Percentiles rank a stretch among this genome's conserved stretches.
phyloP scores from a whole-genome alignment of 64 coral and sea anemone genomes.

The Pachyseris speciosa region DNA sequence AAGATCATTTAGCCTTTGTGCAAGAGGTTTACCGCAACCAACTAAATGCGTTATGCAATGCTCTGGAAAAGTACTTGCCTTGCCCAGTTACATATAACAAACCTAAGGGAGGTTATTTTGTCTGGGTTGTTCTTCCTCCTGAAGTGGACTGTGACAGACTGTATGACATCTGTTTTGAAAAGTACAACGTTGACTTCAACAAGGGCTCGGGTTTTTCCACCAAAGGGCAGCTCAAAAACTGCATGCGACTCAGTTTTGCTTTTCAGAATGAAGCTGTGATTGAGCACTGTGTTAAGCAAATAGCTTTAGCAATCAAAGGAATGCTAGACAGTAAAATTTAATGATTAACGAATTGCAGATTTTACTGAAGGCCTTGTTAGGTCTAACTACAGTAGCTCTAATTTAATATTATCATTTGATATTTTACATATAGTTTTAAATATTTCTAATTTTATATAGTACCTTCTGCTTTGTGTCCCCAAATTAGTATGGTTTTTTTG shows the following conservation, averaged over 20 bases:
- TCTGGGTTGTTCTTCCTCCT: constrained; percentile 78
- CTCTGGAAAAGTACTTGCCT: constrained; percentile 78
- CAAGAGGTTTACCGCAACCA: constrained; percentile 55
- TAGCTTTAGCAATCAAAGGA: constrained; percentile 34
- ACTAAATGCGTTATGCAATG: constrained; percentile 73
- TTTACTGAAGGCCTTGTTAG: no score
- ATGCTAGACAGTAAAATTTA: neutral
- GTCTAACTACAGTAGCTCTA: no score
- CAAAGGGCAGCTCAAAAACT: constrained; percentile 80
- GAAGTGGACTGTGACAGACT: constrained; percentile 63
- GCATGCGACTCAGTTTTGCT: constrained; percentile 74
- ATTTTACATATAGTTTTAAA: no score
- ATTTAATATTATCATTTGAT: no score
- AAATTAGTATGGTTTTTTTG: no score
- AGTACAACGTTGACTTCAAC: constrained; percentile 70
- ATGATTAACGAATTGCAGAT: neutral
- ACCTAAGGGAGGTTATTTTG: constrained; percentile 88
- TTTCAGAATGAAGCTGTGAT: constrained; percentile 8
- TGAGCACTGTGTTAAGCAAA: constrained; percentile 33
- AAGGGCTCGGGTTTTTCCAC: constrained; percentile 71
- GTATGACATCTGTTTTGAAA: constrained; percentile 60
- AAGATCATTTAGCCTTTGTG: constrained; percentile 54
- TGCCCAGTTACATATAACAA: constrained; percentile 43
- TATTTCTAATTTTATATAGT: no score
- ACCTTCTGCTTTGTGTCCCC: no score